Conservation (phyloP, 2,797 vertebrate species). For the Centroberyx gerrardi region DNA sequence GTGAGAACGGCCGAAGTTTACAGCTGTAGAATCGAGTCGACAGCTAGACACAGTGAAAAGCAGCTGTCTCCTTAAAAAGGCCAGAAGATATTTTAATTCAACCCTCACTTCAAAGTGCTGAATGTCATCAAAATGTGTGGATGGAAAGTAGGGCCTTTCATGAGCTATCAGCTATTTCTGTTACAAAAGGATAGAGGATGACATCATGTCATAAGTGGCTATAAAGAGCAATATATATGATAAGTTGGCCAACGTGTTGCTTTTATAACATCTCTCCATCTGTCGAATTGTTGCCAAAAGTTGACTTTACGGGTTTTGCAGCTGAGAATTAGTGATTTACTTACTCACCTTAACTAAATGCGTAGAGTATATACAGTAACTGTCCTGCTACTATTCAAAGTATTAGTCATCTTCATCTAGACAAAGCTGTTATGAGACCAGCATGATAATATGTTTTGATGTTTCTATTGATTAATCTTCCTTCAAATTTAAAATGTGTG, state of each 20-base stretch:
- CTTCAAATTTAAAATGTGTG: background rate
- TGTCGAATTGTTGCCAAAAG: constrained; percentile 5
- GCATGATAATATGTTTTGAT: too few relatives aligned
- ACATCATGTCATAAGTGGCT: background rate
- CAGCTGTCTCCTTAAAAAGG: constrained; percentile 19
- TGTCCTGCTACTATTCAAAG: too few relatives aligned
- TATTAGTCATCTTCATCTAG: too few relatives aligned
- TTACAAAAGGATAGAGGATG: background rate
- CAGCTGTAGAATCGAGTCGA: constrained; percentile 18
- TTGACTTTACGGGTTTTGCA: background rate
- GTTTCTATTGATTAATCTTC: background rate
- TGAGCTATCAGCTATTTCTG: background rate
- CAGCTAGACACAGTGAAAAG: constrained; percentile 22
- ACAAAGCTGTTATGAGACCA: too few relatives aligned
- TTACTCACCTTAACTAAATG: too few relatives aligned
- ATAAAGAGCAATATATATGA: background rate
- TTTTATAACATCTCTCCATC: constrained; percentile 11
- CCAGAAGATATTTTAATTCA: constrained; percentile 19
- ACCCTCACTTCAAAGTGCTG: constrained; percentile 9
- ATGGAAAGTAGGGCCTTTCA: background rate
- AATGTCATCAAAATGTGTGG: constrained; percentile 25
- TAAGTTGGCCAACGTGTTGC: background rate
- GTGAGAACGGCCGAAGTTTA: constrained; percentile 12
- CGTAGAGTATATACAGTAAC: too few relatives aligned
- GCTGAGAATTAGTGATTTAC: too few relatives aligned